Conservation (phyloP, 2,797 vertebrate species). For the Choloepus didactylus region DNA sequence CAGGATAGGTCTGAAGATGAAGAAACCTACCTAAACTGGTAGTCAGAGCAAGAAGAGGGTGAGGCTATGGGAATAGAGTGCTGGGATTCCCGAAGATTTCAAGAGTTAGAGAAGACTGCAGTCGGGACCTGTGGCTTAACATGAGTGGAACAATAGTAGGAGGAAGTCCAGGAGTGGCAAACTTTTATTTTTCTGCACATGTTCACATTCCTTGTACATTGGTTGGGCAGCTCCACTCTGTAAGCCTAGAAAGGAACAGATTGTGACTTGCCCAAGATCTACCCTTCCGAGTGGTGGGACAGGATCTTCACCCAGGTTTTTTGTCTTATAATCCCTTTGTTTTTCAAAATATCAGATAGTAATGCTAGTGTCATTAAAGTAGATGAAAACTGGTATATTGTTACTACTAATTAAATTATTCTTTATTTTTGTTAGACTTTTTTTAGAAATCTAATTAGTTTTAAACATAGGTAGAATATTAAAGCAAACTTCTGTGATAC, state of each 20-base stretch:
- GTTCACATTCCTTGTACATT: background rate
- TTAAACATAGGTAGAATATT: background rate
- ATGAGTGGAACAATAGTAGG: background rate
- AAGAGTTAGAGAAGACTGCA: background rate
- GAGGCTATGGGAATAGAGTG: background rate
- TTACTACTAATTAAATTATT: conserved; percentile 5
- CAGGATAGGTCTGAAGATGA: background rate
- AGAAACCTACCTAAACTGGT: background rate
- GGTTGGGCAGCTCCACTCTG: background rate
- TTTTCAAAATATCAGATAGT: background rate
- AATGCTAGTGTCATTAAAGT: background rate
- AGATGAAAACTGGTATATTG: background rate
- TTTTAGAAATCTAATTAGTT: conserved; percentile 10
- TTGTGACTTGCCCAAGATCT: background rate
- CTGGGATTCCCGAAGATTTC: background rate
- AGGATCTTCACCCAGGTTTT: background rate
- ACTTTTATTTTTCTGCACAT: background rate
- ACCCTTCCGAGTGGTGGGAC: background rate
- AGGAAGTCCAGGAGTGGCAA: background rate
- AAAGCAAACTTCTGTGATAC: background rate
- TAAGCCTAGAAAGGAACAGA: background rate
- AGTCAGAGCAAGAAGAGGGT: background rate
- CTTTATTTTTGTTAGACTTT: background rate
- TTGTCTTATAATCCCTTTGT: background rate
- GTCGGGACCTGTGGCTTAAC: background rate